These are phyloP conservation scores for Drosophila kanapiae DNA, from an alignment of 1,140 invertebrate species.

Conservation along the genomic window DNA sequence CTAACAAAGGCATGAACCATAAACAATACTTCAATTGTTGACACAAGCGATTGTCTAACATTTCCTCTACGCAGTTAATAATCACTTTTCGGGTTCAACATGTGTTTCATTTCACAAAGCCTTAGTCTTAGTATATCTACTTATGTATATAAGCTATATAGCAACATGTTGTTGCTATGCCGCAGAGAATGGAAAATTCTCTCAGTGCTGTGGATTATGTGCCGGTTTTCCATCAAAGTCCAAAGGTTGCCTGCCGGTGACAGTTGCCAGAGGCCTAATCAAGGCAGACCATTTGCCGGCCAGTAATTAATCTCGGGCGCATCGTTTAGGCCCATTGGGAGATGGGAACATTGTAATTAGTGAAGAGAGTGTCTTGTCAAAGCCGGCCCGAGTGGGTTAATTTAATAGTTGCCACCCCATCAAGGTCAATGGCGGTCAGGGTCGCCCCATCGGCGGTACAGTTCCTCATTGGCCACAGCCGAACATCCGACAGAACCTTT, in stretches of 20 bases:
- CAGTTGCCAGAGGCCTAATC: conserved; percentile 22
- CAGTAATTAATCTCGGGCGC: conserved; percentile 30
- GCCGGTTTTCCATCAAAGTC: conserved; percentile 27
- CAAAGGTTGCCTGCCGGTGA: conserved; percentile 24
- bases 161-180: conserved; percentile 15
- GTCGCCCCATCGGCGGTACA: conserved; percentile 10
- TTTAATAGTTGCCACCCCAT: conserved; percentile 8
- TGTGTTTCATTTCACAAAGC: not conserved
- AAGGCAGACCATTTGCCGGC: conserved; percentile 9
- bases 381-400: not conserved
- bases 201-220: conserved; percentile 28
- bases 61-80: conserved; percentile 16
- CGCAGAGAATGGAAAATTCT: not conserved
- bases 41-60: conserved; percentile 5
- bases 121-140: not conserved
- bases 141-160: not conserved
- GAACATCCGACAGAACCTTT: conserved; percentile 28
- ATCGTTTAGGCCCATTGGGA: not conserved
- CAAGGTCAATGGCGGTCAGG: conserved; percentile 34
- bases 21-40: conserved; percentile 3
- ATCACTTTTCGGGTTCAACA: not conserved
- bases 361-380: conserved; percentile 9
- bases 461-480: conserved; percentile 39
- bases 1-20: conserved; percentile 2
- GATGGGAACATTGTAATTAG: conserved; percentile 36